phyloP scores from a whole-genome alignment of 2,888 invertebrate species.

The Agrochola lychnidis region DNA sequence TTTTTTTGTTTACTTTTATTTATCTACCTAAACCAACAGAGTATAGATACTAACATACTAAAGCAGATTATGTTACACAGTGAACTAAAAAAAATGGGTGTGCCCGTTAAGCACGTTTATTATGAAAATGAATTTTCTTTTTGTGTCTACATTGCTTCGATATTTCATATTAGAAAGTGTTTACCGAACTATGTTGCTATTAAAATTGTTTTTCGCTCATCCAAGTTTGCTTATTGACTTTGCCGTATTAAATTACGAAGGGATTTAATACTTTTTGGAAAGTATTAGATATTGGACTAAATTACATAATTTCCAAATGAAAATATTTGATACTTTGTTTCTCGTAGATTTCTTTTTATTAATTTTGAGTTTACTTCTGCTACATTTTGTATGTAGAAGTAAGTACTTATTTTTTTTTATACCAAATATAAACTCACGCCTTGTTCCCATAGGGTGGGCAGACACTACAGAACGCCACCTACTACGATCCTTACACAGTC shows the following conservation, averaged over 20 bases:
- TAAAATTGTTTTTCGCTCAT: conserved; percentile 53
- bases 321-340: conserved; percentile 24
- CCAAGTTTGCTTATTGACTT: conserved; percentile 42
- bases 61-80: not conserved
- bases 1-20: too few species aligned
- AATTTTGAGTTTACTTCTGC: conserved; percentile 14
- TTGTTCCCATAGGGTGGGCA: not conserved
- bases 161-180: conserved; percentile 38
- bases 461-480: not conserved
- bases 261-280: conserved; percentile 29
- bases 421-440: not conserved
- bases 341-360: not conserved
- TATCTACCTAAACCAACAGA: too few species aligned
- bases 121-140: conserved; percentile 39
- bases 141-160: conserved; percentile 24
- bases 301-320: not conserved
- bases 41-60: not conserved
- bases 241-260: conserved; percentile 26
- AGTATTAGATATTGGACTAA: conserved; percentile 18
- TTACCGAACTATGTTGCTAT: conserved; percentile 42
- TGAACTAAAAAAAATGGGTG: not conserved
- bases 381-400: too few species aligned
- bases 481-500: not conserved
- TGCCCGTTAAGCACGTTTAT: not conserved
- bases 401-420: not conserved